Base-by-base conservation (phyloP, 2,797 vertebrate species). In the Trematomus bernacchii region DNA sequence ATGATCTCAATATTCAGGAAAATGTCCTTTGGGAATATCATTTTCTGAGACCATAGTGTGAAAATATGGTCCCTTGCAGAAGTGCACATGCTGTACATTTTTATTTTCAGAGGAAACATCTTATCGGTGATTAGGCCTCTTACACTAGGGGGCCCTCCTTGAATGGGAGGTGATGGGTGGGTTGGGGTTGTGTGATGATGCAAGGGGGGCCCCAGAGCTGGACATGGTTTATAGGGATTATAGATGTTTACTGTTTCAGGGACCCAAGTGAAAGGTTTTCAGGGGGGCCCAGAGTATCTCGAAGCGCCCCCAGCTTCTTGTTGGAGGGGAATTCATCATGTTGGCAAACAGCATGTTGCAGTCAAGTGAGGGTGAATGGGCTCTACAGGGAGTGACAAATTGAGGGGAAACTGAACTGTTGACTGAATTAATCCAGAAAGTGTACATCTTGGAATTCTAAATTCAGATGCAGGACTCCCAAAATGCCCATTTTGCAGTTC, bases 191-290 rank as follows among this genome's bases (percentile, higher is more conserved):
- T 78, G 82, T 66, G 77, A 71, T 77, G 76, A 74, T 77, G 80
- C 66, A 76, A 11, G 74, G 73, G 80, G 76, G 84, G 67, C 52
- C 68, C 67, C 43, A 10, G 61, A 74, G 74, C 53, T 70, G 61
- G 64, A 72, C 65, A 23, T 52, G 66, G 72, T 3, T 90, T 80
- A 77, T 1, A 67, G 40, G 85, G 82, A 77, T 82, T 82, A 85
- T 43, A 61, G 62, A 77, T 83, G 87, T 90, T 87, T 90, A 91
- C 84, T 83, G 74, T 83, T 90, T 52, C 67, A 71, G 73, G 73
- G 73, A 53, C 73, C 47, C 47, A 46, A 55, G 74, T 63, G 70
- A 71, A 78, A 79, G 2, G 7, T 42, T 76, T 64, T 76, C 27
- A 55, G 53, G 82, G 63, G 69, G 77, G 59, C 73, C 71, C 48